Conservation (phyloP, 1,140 invertebrate genomes). For the Sitobion miscanthi region DNA sequence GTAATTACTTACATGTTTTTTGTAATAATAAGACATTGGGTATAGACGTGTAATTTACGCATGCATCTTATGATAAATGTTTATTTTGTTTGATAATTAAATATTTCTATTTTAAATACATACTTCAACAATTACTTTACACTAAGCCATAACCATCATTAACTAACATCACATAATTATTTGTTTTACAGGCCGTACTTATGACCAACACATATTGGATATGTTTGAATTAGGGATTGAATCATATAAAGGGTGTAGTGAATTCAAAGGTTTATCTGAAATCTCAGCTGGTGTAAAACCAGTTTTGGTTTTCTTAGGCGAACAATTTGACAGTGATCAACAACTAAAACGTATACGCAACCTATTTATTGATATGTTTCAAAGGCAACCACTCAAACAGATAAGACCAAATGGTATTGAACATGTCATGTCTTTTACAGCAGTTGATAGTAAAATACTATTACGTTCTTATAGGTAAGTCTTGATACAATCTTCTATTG, state of each 20-base stretch:
- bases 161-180: background rate
- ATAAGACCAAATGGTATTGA: slow-evolving; percentile 91
- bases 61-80: too few relatives aligned
- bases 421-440: slow-evolving; percentile 89
- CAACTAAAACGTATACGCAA: slow-evolving; percentile 86
- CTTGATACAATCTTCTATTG: background rate
- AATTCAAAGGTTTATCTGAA: slow-evolving; percentile 79
- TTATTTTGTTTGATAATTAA: too few relatives aligned
- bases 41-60: too few relatives aligned
- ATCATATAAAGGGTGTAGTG: slow-evolving; percentile 77
- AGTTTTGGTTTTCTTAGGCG: slow-evolving; percentile 91
- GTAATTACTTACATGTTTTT: too few relatives aligned
- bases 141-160: too few relatives aligned
- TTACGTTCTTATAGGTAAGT: slow-evolving; percentile 83
- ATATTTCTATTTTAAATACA: too few relatives aligned
- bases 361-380: slow-evolving; percentile 91
- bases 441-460: slow-evolving; percentile 78
- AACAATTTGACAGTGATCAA: slow-evolving; percentile 82
- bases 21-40: too few relatives aligned
- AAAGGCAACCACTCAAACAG: slow-evolving; percentile 78
- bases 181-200: slow-evolving; percentile 73
- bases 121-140: too few relatives aligned
- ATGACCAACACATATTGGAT: slow-evolving; percentile 88
- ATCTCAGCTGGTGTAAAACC: slow-evolving; percentile 86
- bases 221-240: slow-evolving; percentile 96